Base-by-base conservation (phyloP, 2,797 vertebrate genomes). In the Hippocampus kuda region DNA sequence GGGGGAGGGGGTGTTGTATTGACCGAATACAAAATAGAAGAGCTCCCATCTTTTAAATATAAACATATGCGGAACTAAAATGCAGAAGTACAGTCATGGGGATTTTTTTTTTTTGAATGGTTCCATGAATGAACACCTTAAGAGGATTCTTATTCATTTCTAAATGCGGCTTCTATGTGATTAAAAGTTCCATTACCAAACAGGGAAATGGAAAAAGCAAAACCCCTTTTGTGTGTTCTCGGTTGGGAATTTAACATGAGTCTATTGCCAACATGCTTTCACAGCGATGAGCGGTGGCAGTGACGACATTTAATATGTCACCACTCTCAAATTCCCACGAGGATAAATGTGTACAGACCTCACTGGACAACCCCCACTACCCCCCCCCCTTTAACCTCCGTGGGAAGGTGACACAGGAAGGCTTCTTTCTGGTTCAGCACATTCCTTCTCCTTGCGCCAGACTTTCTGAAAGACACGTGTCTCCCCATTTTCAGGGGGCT, bases 291-390 rank as follows among this genome's bases (percentile, higher is more conserved):
- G 80, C 79, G 71, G 78, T 70, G 73, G 70, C 75, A 68, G 64
- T 81, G 66, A 76, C 61, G 49, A 65, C 72, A 75, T 76, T 83
- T 82, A 80, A 87, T 83, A 68, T 86, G 85, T 87, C 73, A 83
- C 78, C 65, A 53, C 72, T 66, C 67, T 79, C 70, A 66, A 75
- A 85, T 87, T 88, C 87, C 83, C 87, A 89, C 76, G 69, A 85
- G 83, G 78, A 85, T 84, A 64, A 84, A 84, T 82, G 78, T 67
- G 72, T 76, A 76, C 74, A 57, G n/a, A 56, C 5, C 51, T 30
- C 68, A 70, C 72, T 24, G 53, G 69, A 76, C 75, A 82, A 80
- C 71, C 72, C 65, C 48, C 56, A 41, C 38, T 53, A 51, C 5
- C 48, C 27, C 34, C 26, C 27, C 65, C 49, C 67, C 24, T 67